Conservation (phyloP, 2,113 vertebrate species). For the Zapus hudsonius region DNA sequence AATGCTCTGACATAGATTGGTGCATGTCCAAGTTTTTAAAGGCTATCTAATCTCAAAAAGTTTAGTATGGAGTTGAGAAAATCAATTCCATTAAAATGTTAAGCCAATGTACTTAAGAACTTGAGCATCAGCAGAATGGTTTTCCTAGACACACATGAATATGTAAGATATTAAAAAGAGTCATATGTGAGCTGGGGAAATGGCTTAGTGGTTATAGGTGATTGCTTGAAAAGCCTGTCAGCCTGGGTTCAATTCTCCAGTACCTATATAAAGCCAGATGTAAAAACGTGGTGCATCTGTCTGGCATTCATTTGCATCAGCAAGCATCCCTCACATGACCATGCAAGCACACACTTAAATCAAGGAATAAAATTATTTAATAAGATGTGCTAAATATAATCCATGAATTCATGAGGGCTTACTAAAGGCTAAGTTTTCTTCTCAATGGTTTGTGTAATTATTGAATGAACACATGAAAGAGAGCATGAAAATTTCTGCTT, state of each 20-base stretch:
- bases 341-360: no score
- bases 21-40: neutral
- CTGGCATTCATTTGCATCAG: no score
- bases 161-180: neutral
- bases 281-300: no score
- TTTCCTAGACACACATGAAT: neutral
- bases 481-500: neutral
- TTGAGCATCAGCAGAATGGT: neutral
- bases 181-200: neutral
- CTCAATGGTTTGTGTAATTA: conserved; percentile 23
- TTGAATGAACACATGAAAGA: neutral
- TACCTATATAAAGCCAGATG: no score
- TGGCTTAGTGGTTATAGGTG: no score
- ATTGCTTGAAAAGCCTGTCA: no score
- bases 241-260: no score
- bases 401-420: conserved; percentile 1
- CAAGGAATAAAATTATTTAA: neutral
- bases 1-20: neutral
- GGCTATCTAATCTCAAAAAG: conserved; percentile 3
- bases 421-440: neutral
- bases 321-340: no score
- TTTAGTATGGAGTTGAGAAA: neutral
- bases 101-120: neutral
- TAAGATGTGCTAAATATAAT: neutral
- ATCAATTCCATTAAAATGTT: conserved; percentile 7